phyloP scores from a whole-genome alignment of 2,888 invertebrate species.

The Nemoura dubitans region DNA sequence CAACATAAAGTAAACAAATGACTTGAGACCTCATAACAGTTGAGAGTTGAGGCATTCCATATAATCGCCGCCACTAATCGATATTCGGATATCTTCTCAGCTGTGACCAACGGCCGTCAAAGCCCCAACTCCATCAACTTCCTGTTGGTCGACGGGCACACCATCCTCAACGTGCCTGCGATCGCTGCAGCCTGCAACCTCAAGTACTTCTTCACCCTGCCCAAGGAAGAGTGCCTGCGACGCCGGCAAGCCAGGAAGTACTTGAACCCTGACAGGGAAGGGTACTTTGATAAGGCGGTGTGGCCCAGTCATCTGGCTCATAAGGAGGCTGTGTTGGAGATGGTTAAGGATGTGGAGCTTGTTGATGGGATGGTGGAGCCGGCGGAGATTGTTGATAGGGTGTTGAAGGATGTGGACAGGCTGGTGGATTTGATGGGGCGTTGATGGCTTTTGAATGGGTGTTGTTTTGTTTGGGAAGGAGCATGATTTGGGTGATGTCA shows the following conservation, averaged over 20 bases:
- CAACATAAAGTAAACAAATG: too few relatives aligned
- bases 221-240: conserved; percentile 53
- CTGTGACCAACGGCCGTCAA: not conserved
- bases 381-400: not conserved
- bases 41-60: too few relatives aligned
- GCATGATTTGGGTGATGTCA: too few relatives aligned
- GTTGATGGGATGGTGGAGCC: not conserved
- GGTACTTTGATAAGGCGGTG: conserved; percentile 62
- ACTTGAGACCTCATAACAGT: too few relatives aligned
- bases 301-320: conserved; percentile 61
- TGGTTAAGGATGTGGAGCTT: not conserved
- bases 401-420: not conserved
- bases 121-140: not conserved
- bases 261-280: conserved; percentile 61
- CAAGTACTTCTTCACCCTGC: conserved; percentile 55
- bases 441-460: too few relatives aligned
- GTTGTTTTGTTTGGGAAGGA: too few relatives aligned
- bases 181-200: conserved; percentile 53
- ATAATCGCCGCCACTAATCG: too few relatives aligned
- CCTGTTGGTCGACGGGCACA: conserved; percentile 53
- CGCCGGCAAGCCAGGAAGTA: conserved; percentile 56
- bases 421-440: not conserved
- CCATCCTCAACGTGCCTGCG: conserved; percentile 52
- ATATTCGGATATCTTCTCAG: not conserved
- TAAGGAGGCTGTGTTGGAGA: not conserved